Base-by-base conservation (phyloP, 2,113 vertebrate genomes). In the Phocoena phocoena region DNA sequence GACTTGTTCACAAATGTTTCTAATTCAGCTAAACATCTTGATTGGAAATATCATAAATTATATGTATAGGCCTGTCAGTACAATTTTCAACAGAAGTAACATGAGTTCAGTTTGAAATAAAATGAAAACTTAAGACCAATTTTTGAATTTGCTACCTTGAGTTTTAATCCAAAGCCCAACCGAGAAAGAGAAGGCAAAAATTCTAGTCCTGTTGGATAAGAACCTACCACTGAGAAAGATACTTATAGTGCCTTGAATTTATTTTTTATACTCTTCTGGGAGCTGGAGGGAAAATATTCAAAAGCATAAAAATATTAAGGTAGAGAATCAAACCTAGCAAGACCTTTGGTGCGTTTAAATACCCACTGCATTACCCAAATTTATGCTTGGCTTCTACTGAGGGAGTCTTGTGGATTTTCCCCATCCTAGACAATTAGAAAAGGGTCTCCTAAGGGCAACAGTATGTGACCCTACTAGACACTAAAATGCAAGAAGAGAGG, bases 21-120 rank as follows among this genome's bases (percentile, higher is more conserved):
- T 98, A 98, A 99, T 99, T 98, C 98, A 98, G 96, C 95, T 95
- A 98, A 98, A 98, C 98, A 98, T 98, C 98, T 98, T 98, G 98
- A 98, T 98, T 98, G 98, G 98, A 98, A 98, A 98, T 98, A 98
- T 98, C 98, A 97, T 99, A 98, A 98, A 98, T 98, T 98, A 98
- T 81, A 70, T n/a, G 96, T 97, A 98, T 96, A 95, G 90, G 71
- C 95, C 96, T 98, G 98, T 98, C 98, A 98, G 97, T 97, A 98
- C 92, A 98, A 98, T 98, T 98, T 98, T 98, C 98, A 98, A 93
- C 97, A 98, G 93, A 93, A 76, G 65, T 97, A 97, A 97, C 97
- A 73, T 95, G 97, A 98, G 98, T 98, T 98, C 84, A 9, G 94
- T 97, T 90, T 97, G 97, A 98, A 98, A 98, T 97, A 97, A 98